These are phyloP conservation scores for Caenorhabditis zanzibari DNA, from an alignment of 2,888 invertebrate genomes.

Conservation along the genomic window DNA sequence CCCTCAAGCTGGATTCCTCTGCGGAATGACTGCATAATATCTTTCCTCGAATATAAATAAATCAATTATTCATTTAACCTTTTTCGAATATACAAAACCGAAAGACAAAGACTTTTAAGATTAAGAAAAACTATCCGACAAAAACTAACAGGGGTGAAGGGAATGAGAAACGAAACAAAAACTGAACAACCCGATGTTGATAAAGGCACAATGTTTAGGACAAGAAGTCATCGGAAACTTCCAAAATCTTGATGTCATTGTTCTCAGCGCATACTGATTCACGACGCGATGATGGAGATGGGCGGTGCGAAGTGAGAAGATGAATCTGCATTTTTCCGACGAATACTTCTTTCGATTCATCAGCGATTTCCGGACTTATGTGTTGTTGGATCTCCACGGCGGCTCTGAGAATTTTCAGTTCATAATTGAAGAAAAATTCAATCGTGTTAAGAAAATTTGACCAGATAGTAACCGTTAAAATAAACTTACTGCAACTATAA, in stretches of 20 bases:
- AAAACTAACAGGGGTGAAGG: conserved; percentile 11
- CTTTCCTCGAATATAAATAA: background rate
- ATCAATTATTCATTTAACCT: conserved; percentile 7
- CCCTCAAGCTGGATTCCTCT: conserved; percentile 37
- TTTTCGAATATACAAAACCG: background rate
- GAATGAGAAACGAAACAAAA: conserved; percentile 8
- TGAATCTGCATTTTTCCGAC: conserved; percentile 64
- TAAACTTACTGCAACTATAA: too few relatives aligned
- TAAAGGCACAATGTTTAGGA: conserved; percentile 19
- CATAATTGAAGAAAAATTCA: too few relatives aligned
- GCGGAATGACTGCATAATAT: conserved; percentile 41
- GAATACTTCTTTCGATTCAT: conserved; percentile 56
- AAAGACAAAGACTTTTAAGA: background rate
- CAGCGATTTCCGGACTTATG: conserved; percentile 53
- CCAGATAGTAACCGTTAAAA: too few relatives aligned
- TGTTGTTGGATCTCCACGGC: conserved; percentile 64
- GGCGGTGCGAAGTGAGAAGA: conserved; percentile 61
- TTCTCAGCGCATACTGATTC: conserved; percentile 62
- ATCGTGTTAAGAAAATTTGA: too few relatives aligned
- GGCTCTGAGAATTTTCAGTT: conserved; percentile 45
- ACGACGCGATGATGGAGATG: conserved; percentile 47
- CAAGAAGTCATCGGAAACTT: conserved; percentile 63
- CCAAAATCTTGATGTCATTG: conserved; percentile 63
- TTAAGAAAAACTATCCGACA: conserved; percentile 32
- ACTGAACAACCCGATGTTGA: conserved; percentile 15